phyloP scores from a whole-genome alignment of 2,888 invertebrate genomes.

The Chrysotoxum bicinctum region DNA sequence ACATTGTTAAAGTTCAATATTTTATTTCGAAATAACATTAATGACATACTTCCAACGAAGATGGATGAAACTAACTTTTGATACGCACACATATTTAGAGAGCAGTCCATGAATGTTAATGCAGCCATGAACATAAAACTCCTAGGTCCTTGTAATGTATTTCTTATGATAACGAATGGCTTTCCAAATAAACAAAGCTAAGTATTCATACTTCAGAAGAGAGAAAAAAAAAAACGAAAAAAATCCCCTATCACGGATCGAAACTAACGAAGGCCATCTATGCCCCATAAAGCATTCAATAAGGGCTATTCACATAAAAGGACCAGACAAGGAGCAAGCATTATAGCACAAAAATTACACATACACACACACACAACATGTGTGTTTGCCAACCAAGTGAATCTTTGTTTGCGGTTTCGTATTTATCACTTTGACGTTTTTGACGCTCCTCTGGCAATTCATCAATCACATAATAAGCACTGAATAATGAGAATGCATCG shows the following conservation, averaged over 20 bases:
- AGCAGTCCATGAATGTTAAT: conserved; percentile 64
- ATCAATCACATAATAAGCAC: conserved; percentile 69
- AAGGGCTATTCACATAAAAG: conserved; percentile 14
- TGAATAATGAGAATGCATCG: conserved; percentile 71
- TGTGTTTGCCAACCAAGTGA: conserved; percentile 57
- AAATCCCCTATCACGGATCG: conserved; percentile 2
- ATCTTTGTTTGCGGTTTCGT: conserved; percentile 68
- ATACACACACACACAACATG: not conserved
- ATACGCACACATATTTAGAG: conserved; percentile 7
- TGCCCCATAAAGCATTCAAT: conserved; percentile 1
- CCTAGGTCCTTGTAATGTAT: conserved; percentile 32
- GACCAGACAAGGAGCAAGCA: not conserved
- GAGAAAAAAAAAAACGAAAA: not conserved
- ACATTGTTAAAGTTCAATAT: conserved; percentile 44
- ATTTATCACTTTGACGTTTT: conserved; percentile 71
- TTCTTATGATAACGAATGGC: conserved; percentile 32
- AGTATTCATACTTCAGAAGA: conserved; percentile 2
- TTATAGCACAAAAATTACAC: not conserved
- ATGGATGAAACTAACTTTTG: conserved; percentile 65
- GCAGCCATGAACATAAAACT: conserved; percentile 32
- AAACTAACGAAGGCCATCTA: conserved; percentile 29
- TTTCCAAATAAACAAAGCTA: conserved; percentile 44
- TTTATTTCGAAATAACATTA: conserved; percentile 61
- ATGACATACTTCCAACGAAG: conserved; percentile 67
- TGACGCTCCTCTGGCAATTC: conserved; percentile 58